Base-by-base conservation (phyloP, 1,140 invertebrate genomes). In the Gerris buenoi region DNA sequence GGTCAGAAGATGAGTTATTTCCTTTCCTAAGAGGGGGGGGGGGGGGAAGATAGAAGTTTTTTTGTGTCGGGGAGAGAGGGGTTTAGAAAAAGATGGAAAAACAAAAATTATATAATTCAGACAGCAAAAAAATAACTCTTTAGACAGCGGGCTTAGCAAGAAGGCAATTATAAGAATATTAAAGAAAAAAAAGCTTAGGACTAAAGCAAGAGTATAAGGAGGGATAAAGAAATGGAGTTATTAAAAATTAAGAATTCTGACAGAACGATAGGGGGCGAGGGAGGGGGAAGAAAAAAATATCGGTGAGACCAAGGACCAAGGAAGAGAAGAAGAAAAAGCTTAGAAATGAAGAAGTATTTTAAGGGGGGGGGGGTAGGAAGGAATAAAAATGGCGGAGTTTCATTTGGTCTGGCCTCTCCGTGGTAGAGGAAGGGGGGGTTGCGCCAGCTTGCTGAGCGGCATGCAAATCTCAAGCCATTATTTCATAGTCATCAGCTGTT, bases 401-500 rank as follows among this genome's bases (percentile, higher is more conserved):
- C 58, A 25, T 60, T 60, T 60, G 58, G 58, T 60, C 5, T 22
- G 3, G 5, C 23, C 18, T 46, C n/a, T n/a, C n/a, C n/a, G n/a
- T n/a, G n/a, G n/a, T n/a, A n/a, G 46, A 56, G 46, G 46, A n/a
- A 56, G 46, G 46, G 58, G 22, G 15, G 5, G 5, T 22, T 10
- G 58, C 5, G 58, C 15, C 28, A 26, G 59, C n/a, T 18, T 61
- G 66, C 25, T 58, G 59, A 67, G 66, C 28, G 63, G 66, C 68
- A 69, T 69, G 68, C 68, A 69, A 69, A 69, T 69, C 61, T 25
- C 23, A 29, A 65, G 56, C 68, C 68, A 69, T 69, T 69, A 69
- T 69, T 69, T 69, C 68, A 69, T 69, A 69, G 68, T 69, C 68
- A 69, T 69, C 68, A 69, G 68, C 68, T 69, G 68, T 69, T 69